Evolutionary conservation across 2,888 invertebrate genomes (phyloP), one percentile per base, ranked within the genome.

Genomic region (Dryocosmus kuriphilus): DNA sequence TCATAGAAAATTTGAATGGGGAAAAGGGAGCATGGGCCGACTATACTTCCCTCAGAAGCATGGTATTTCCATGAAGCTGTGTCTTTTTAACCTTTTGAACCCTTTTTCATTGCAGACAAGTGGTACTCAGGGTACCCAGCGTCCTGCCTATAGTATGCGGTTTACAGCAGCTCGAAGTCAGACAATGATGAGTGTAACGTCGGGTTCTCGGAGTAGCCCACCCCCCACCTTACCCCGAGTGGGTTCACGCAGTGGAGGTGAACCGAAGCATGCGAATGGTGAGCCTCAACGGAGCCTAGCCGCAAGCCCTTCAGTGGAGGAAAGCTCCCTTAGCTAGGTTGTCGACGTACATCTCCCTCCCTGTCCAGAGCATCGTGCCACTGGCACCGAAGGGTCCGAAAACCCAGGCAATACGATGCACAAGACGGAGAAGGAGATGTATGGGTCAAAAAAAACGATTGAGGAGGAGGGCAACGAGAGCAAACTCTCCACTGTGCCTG

Each of bases 101-200:
- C 7, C 1, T 55, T 55, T 55, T 46, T 32, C 35, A 19, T 41
- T 65, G 61, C 85, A 82, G 86, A 84, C 83, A 87, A 88, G 88
- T 74, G 87, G 80, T 38, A 84, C 86, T 63, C 87, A 88, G 77
- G 85, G 88, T 73, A 83, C 85, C 41, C 88, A 88, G 67, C 88
- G 92, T 60, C 89, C 91, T 30, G 89, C 89, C 16, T 92, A 92
- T 89, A 93, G 92, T 86, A 93, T 93, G 93, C 88, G 92, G 81
- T 93, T 93, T 84, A 87, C 92, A 24, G 91, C 89, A 38, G 90
- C 92, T 16, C 89, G 92, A 75, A 93, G 93, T 77, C 93, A 93
- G 86, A 93, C 93, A 63, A 92, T 93, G 88, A 92, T 92, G 88
- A 93, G 93, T 84, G 92, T 93, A 88, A 93, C 93, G 63, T 92